These are phyloP conservation scores for Otis tarda DNA, from an alignment of 2,113 vertebrate species.

Conservation along the genomic window DNA sequence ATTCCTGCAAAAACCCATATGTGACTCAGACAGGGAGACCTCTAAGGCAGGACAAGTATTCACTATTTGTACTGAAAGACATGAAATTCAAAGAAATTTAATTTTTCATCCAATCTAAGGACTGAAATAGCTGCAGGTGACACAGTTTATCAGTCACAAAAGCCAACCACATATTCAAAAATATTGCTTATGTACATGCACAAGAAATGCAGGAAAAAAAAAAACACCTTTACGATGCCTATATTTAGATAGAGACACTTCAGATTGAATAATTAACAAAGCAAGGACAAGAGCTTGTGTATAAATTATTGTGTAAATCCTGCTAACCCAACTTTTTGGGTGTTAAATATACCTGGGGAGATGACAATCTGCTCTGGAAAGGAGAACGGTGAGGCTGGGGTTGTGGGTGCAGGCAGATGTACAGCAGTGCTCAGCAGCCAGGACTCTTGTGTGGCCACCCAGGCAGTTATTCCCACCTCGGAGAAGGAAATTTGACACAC, in stretches of 20 bases:
- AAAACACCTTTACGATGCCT: background rate
- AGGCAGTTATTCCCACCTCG: accelerated
- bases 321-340: background rate
- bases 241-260: background rate
- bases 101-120: background rate
- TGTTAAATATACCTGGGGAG: background rate
- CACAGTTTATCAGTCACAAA: background rate
- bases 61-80: background rate
- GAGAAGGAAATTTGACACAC: background rate
- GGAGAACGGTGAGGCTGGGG: background rate
- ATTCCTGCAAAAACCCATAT: background rate
- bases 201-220: background rate
- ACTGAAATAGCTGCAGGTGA: background rate
- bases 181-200: background rate
- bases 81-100: background rate
- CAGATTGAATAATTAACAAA: background rate
- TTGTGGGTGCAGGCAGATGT: too few relatives aligned
- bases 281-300: background rate
- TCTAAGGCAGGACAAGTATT: background rate
- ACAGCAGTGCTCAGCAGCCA: background rate
- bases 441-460: background rate
- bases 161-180: background rate
- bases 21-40: background rate
- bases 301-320: background rate
- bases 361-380: background rate